phyloP scores from a whole-genome alignment of 2,888 invertebrate genomes.

The Vesta saturnalis region DNA sequence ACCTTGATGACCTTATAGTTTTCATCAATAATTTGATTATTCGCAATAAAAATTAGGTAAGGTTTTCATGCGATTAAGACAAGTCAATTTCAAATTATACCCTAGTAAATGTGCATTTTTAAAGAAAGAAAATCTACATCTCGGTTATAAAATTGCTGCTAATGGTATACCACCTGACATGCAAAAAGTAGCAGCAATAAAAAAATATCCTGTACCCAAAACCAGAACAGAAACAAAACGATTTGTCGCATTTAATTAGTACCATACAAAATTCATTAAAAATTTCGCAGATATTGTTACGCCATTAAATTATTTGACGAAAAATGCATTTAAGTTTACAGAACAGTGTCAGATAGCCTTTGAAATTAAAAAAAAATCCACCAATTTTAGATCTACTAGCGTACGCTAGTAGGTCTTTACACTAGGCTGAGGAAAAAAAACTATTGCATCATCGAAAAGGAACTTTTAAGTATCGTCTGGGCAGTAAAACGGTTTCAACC shows the following conservation, averaged over 20 bases:
- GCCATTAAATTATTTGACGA: not conserved
- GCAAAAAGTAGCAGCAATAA: not conserved
- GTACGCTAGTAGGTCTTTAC: not conserved
- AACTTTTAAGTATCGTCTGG: not conserved
- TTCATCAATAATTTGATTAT: slow-evolving; percentile 35
- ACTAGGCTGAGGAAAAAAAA: not conserved
- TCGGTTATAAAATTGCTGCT: slow-evolving; percentile 18
- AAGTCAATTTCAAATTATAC: slow-evolving; percentile 44
- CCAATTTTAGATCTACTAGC: not conserved
- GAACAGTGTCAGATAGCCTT: not conserved
- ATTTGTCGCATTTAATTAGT: not conserved
- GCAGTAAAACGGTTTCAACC: not conserved
- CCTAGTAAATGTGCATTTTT: slow-evolving; percentile 42
- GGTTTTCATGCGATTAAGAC: slow-evolving; percentile 32
- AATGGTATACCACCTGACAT: not conserved
- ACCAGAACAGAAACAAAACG: not conserved
- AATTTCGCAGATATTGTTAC: not conserved
- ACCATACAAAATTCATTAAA: not conserved
- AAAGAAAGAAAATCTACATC: slow-evolving; percentile 38
- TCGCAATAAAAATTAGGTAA: slow-evolving; percentile 42
- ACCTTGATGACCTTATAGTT: slow-evolving; percentile 39
- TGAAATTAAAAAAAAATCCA: not conserved
- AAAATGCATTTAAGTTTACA: not conserved
- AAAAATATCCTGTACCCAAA: not conserved
- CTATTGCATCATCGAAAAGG: not conserved